Evolutionary conservation across 1,140 invertebrate species (phyloP), one percentile per base, ranked within the genome.

Genomic region (Drosophila bocqueti): DNA sequence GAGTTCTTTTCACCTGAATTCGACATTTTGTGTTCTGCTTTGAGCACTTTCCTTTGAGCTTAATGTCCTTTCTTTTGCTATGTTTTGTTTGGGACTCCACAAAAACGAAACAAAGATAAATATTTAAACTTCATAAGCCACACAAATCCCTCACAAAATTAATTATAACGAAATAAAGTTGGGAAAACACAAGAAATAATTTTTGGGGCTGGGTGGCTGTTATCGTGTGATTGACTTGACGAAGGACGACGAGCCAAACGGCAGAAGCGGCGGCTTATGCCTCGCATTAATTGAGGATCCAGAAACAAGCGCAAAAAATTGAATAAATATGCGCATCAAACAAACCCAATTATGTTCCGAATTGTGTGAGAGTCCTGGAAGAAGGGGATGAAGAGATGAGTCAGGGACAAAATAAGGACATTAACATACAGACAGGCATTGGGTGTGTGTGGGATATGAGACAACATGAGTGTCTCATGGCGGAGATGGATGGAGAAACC

Each of bases 121-220:
- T 78, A 87, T 87, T 89, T 89, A 80, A 87, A 87, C 83, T 87
- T 89, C 47, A 78, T 87, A 87, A 87, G 83, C 83, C 78, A 58
- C 69, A 63, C 57, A 81, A 85, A 85, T 81, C 84, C 80, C 73
- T 65, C 26, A 55, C 24, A 80, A 83, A 77, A 83, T 87, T 87
- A 87, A 87, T 87, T 87, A 87, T 87, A 86, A 86, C 76, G 43
- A 79, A 52, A 77, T 46, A 71, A 81, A 76, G 79, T 73, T 73
- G 31, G 31, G 31, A 38, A 47, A 67, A 49, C 76, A 83, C 67
- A 60, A 50, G 57, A 74, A 63, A 81, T 61, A 18, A 47, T 52
- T 29, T 26, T n/a, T n/a, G 24, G 24, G 47, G 47, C 47, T 9
- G 47, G 4, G 29, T 18, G 61, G 69, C 45, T 42, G 58, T 29